These are phyloP conservation scores for Gymnocypris eckloni DNA, from an alignment of 2,797 vertebrate genomes.

Conservation along the genomic window DNA sequence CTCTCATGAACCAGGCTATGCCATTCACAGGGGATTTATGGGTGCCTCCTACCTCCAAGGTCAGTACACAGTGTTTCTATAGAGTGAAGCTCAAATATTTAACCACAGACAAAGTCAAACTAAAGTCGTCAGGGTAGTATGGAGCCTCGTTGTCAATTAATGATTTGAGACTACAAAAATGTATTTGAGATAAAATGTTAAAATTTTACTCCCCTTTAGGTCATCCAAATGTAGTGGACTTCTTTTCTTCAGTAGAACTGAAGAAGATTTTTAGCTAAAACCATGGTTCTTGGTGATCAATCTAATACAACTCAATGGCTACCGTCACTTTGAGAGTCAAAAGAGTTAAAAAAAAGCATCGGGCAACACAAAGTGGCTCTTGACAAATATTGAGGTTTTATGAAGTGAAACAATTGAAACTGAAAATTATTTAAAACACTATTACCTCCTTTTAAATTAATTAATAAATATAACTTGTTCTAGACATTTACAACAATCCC, in stretches of 20 bases:
- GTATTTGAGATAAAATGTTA: too few species aligned
- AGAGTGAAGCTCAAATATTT: constrained; percentile 42
- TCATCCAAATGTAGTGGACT: neutral
- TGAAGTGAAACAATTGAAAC: neutral
- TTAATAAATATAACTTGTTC: neutral
- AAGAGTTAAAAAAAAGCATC: neutral
- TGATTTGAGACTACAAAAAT: too few species aligned
- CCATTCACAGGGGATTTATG: constrained; percentile 56
- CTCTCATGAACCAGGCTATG: constrained; percentile 12
- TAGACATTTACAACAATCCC: neutral
- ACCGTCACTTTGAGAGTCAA: neutral
- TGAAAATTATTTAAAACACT: neutral
- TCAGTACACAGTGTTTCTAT: constrained; percentile 30
- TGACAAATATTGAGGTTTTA: neutral
- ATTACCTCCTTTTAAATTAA: neutral
- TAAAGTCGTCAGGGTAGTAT: neutral
- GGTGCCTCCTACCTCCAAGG: constrained; percentile 19
- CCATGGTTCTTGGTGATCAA: neutral
- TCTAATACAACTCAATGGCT: neutral
- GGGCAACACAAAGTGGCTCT: neutral
- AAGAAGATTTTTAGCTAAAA: neutral
- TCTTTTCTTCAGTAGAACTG: neutral
- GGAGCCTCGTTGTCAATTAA: too few species aligned
- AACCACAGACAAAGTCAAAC: neutral
- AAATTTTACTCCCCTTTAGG: too few species aligned